These are phyloP conservation scores for Calvadosia cruxmelitensis DNA, from an alignment of 30 jellyfish, hydroid and myxozoan species.

Conservation along the genomic window DNA sequence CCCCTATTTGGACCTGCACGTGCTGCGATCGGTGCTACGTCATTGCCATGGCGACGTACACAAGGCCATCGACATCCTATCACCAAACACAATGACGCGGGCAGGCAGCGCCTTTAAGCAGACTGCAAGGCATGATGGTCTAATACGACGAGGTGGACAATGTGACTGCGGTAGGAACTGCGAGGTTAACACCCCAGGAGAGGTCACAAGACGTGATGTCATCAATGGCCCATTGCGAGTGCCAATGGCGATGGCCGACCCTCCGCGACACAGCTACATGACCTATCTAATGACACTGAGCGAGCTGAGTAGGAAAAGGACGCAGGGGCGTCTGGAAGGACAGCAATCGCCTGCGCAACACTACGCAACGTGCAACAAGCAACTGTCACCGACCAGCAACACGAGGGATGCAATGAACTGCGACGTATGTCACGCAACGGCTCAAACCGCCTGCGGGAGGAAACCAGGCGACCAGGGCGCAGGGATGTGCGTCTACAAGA, in stretches of 20 bases:
- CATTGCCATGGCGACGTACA: conserved; percentile 61
- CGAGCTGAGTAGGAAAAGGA: not conserved
- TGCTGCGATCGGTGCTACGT: conserved; percentile 41
- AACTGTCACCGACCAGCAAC: too few relatives aligned
- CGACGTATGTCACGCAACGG: too few relatives aligned
- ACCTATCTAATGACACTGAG: not conserved
- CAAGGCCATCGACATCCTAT: conserved; percentile 46
- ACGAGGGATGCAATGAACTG: too few relatives aligned
- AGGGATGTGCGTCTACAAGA: too few relatives aligned
- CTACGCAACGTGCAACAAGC: too few relatives aligned
- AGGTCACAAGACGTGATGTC: not conserved
- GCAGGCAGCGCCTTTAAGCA: conserved; percentile 24
- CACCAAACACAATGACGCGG: conserved; percentile 63
- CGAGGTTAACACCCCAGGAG: not conserved
- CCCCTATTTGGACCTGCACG: conserved; percentile 49
- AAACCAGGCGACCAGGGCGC: too few relatives aligned
- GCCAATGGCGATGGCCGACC: not conserved
- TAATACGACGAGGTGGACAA: not conserved
- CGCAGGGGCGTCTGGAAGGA: too few relatives aligned
- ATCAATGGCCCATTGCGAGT: not conserved
- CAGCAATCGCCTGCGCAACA: too few relatives aligned
- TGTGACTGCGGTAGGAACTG: not conserved
- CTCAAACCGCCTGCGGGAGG: too few relatives aligned
- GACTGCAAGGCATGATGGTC: not conserved
- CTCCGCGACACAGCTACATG: not conserved